Conservation (phyloP, 1,140 invertebrate genomes). For the Parapsyche elsis region DNA sequence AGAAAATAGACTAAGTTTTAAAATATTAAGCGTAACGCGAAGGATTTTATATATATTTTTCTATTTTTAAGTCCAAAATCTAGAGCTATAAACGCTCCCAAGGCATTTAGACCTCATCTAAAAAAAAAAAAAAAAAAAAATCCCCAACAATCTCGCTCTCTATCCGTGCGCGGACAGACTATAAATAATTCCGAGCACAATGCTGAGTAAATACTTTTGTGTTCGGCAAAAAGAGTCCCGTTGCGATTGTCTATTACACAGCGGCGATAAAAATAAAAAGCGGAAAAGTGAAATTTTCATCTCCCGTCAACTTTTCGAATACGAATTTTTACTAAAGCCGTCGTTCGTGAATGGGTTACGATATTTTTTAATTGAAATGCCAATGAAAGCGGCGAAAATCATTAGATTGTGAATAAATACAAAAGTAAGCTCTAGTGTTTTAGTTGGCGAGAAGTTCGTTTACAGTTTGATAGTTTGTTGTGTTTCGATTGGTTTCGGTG, state of each 20-base stretch:
- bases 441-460: background rate
- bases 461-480: background rate
- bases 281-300: too few species aligned
- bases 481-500: background rate
- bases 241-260: constrained; percentile 21
- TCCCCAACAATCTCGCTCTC: background rate
- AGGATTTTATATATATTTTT: too few species aligned
- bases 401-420: background rate
- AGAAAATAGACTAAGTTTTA: background rate
- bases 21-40: background rate
- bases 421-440: background rate
- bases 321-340: too few species aligned
- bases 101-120: background rate
- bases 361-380: background rate
- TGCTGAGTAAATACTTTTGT: constrained; percentile 14
- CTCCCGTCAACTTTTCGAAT: too few species aligned
- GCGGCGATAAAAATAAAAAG: background rate
- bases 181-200: constrained; percentile 11
- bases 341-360: background rate
- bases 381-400: background rate
- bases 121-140: background rate
- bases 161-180: background rate
- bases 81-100: background rate
- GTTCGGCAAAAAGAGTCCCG: constrained; percentile 13
- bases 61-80: background rate